Evolutionary conservation across 2,888 invertebrate species (phyloP).

Genomic region (Euclidia mi): DNA sequence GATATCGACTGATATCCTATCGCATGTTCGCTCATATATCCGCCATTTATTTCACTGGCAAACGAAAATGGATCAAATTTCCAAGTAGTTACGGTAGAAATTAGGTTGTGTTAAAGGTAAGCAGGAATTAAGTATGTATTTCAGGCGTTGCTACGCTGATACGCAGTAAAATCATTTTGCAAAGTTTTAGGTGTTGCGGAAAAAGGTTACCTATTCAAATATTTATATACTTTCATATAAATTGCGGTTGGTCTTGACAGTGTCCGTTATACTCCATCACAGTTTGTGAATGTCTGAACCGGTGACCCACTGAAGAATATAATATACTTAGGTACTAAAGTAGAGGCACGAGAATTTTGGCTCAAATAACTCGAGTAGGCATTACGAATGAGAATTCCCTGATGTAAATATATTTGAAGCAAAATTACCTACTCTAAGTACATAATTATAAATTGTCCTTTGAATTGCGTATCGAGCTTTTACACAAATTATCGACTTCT

Average conservation of each 20-base stretch:
- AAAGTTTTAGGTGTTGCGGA: conserved; percentile 6
- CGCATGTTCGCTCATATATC: conserved; percentile 25
- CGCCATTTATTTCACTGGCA: conserved; percentile 13
- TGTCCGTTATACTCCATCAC: neutral
- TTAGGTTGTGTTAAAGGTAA: neutral
- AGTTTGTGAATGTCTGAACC: neutral
- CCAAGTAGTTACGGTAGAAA: neutral
- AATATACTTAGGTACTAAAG: too few species aligned
- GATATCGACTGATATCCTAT: conserved; percentile 43
- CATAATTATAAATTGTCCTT: too few species aligned
- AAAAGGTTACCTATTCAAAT: conserved; percentile 11
- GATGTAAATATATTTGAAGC: too few species aligned
- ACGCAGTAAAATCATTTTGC: conserved; percentile 11
- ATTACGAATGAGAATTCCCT: too few species aligned
- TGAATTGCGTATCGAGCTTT: too few species aligned
- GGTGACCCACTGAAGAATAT: too few species aligned
- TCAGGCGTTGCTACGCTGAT: conserved; percentile 5
- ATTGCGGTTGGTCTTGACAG: neutral
- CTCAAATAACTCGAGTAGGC: too few species aligned
- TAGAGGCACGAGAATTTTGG: too few species aligned
- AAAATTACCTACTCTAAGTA: too few species aligned
- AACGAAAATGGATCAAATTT: conserved; percentile 12
- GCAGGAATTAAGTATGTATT: conserved; percentile 16
- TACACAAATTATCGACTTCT: too few species aligned
- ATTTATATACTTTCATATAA: conserved; percentile 6